Evolutionary conservation across 2,797 vertebrate genomes (phyloP).

Genomic region (Alosa sapidissima): DNA sequence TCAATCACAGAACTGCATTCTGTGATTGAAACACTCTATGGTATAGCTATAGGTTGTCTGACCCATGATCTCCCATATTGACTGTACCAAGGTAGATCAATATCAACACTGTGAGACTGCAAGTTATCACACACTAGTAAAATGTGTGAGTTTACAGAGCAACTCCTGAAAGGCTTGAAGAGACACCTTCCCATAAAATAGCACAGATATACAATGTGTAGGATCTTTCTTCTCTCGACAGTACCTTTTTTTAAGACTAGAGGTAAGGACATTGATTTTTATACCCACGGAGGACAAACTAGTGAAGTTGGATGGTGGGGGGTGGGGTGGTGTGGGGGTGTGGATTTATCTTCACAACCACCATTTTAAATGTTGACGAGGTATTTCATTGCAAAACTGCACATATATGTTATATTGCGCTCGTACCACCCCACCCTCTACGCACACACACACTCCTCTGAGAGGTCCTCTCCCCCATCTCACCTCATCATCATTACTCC

Average conservation of each 20-base stretch:
- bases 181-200: not conserved
- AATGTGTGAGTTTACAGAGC: not conserved
- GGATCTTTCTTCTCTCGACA: not conserved
- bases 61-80: not conserved
- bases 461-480: not conserved
- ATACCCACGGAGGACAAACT: not conserved
- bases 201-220: not conserved
- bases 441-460: not conserved
- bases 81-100: constrained; percentile 5
- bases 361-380: not conserved
- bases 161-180: not conserved
- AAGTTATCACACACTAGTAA: not conserved
- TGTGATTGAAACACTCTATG: not conserved
- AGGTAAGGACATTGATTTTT: not conserved
- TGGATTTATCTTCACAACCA: not conserved
- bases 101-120: not conserved
- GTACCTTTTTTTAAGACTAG: not conserved
- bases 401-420: not conserved
- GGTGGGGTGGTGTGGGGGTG: not conserved
- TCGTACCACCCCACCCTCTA: not conserved
- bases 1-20: not conserved
- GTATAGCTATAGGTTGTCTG: not conserved
- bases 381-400: not conserved
- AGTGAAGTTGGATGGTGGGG: not conserved
- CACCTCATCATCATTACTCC: constrained; percentile 7